Evolutionary conservation across 2,888 invertebrate genomes (phyloP), one percentile per base, ranked within the genome.

Genomic region (Prosopocoilus inquinatus): DNA sequence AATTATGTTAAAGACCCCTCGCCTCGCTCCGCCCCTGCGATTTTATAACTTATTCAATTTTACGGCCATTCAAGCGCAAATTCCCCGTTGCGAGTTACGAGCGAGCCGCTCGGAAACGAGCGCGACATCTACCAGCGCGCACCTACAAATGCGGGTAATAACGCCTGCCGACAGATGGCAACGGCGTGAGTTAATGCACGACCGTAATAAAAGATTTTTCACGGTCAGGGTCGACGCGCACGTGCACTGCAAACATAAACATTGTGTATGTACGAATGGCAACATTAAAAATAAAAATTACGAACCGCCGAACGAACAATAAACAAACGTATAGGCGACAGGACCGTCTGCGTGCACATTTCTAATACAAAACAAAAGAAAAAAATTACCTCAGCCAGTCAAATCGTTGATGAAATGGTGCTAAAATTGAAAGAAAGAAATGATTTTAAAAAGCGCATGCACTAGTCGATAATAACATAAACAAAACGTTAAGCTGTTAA

Each of bases 171-270:
- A 33, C 35, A 47, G 47, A 47, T 47, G 47, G 33, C 47, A 35
- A 33, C 28, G n/a, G 9, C n/a, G 35, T 41, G 13, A 33, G 47
- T 35, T 35, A 35, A 13, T 15, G 47, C 9, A 35, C 35, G 47
- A 35, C 16, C 35, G 33, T 47, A 13, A 28, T 16, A 15, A n/a
- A n/a, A n/a, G n/a, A n/a, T n/a, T 47, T 34, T 35, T 57, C 60
- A 60, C 47, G 57, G 60, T 60, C 60, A 60, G 52, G 60, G 60
- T 53, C 53, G 41, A 13, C 33, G 11, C 16, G 43, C 53, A 53
- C 53, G 55, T 55, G 60, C 46, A 43, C 28, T 43, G 16, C 35
- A 16, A 41, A 41, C 41, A 41, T 41, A 9, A 41, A 41, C 15
- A 41, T 9, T 15, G 41, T n/a, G n/a, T n/a, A n/a, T n/a, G n/a